phyloP scores from a whole-genome alignment of 1,140 invertebrate species.

The Rhagoletis zephyria region DNA sequence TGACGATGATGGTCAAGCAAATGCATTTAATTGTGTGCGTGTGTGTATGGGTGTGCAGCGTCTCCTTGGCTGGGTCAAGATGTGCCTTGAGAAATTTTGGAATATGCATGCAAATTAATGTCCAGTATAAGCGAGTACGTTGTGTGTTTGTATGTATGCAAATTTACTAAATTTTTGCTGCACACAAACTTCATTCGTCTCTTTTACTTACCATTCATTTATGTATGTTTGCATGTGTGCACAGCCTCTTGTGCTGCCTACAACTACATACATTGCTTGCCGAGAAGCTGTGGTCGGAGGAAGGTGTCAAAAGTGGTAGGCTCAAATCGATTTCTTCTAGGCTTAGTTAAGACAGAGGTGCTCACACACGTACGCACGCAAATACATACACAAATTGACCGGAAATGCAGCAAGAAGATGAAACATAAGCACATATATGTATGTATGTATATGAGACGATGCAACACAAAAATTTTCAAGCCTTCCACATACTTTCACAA shows the following conservation, averaged over 20 bases:
- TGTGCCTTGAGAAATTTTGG: slow-evolving; percentile 36
- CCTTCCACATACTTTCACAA: slow-evolving; percentile 3
- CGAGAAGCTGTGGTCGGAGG: neutral
- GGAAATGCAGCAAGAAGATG: slow-evolving; percentile 30
- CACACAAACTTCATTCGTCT: neutral
- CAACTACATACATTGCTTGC: neutral
- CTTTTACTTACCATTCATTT: neutral
- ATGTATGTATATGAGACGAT: neutral
- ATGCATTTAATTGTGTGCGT: neutral
- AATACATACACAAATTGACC: neutral
- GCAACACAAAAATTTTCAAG: neutral
- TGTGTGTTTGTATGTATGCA: neutral
- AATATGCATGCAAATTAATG: neutral
- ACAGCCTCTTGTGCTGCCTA: neutral
- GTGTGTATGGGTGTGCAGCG: neutral
- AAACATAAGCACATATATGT: neutral
- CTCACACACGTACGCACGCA: slow-evolving; percentile 4
- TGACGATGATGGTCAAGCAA: neutral
- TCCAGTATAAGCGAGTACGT: no score
- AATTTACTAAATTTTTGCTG: neutral
- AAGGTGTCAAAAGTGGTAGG: neutral
- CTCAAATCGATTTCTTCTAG: slow-evolving; percentile 24
- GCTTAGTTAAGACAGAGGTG: neutral
- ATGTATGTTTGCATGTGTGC: neutral
- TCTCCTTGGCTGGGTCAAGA: neutral